phyloP scores from a whole-genome alignment of 2,797 vertebrate genomes.

The Leptoclinus maculatus region DNA sequence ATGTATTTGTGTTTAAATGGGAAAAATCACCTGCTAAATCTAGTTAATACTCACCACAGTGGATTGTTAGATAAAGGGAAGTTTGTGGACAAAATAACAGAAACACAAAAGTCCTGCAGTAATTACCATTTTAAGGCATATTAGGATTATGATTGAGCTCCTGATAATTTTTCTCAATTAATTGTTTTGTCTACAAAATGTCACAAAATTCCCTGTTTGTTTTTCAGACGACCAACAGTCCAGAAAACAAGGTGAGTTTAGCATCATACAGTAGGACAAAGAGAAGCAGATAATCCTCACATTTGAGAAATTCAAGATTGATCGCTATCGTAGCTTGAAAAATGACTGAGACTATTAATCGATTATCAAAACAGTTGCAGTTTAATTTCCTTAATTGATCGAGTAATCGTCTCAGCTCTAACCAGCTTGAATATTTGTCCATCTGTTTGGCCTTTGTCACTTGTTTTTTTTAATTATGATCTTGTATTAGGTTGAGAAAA shows the following conservation, averaged over 20 bases:
- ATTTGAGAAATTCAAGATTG: not conserved
- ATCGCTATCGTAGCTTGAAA: not conserved
- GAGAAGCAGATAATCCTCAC: not conserved
- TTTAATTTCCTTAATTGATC: not conserved
- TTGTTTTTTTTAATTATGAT: not conserved
- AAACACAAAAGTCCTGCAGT: not conserved
- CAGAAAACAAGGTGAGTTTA: not conserved
- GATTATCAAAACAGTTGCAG: not conserved
- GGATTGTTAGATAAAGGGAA: not conserved
- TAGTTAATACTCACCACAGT: not conserved
- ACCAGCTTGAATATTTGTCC: not conserved
- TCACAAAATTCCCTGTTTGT: not conserved
- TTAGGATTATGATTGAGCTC: not conserved
- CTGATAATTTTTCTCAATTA: not conserved
- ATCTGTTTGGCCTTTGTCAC: not conserved
- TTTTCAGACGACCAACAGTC: not conserved
- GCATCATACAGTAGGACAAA: not conserved
- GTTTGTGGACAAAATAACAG: not conserved
- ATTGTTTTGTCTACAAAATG: not conserved
- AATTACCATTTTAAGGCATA: not conserved
- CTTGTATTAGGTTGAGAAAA: not conserved
- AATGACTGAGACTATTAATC: not conserved
- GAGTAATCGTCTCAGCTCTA: not conserved
- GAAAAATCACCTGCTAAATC: slow-evolving; percentile 1
- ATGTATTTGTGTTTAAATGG: not conserved